Evolutionary conservation across 2,113 vertebrate species (phyloP).

Genomic region (Cheirogaleus medius): DNA sequence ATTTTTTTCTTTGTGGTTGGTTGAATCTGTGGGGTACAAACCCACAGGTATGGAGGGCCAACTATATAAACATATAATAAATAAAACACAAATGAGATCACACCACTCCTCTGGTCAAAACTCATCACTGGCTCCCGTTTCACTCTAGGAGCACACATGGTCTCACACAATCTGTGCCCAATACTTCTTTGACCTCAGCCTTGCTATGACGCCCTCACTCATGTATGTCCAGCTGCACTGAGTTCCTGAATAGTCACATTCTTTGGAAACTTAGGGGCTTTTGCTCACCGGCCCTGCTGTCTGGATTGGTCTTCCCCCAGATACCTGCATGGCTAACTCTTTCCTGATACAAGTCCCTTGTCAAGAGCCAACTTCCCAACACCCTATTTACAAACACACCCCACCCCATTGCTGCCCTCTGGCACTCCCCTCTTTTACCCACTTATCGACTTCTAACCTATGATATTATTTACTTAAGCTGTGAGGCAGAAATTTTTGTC

Average conservation of each 20-base stretch:
- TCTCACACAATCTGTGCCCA: background rate
- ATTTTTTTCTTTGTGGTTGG: background rate
- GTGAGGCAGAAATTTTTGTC: background rate
- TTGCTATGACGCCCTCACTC: background rate
- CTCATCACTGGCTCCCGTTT: background rate
- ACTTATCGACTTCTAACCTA: background rate
- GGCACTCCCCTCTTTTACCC: background rate
- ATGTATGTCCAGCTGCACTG: background rate
- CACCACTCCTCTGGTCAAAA: background rate
- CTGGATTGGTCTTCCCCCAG: background rate
- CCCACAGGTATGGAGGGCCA: background rate
- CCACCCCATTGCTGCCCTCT: accelerated
- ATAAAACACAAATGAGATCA: background rate
- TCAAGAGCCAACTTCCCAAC: background rate
- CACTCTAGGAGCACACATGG: background rate
- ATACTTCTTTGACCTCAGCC: background rate
- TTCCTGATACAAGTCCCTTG: background rate
- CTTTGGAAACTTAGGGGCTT: background rate
- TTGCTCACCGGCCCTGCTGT: background rate
- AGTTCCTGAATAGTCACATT: background rate
- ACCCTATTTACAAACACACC: background rate
- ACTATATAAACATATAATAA: background rate
- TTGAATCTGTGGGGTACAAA: background rate
- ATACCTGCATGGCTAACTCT: background rate
- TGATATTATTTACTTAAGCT: background rate